phyloP scores from a whole-genome alignment of 2,888 invertebrate genomes.

The Drosophila nr. fundita region DNA sequence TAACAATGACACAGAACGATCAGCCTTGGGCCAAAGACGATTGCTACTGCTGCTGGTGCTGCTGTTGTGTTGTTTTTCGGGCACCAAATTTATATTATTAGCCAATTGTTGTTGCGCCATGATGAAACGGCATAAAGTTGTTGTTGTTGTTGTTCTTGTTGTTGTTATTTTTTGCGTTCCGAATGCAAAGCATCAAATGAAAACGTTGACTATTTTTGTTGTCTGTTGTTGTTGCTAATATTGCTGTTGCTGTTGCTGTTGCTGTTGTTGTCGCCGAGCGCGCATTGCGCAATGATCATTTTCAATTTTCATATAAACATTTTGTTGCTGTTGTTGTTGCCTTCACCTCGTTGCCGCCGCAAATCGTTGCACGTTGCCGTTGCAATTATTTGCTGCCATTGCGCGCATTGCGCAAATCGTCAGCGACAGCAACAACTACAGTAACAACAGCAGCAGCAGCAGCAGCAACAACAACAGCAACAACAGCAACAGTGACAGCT shows the following conservation, averaged over 20 bases:
- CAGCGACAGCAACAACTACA: conserved; percentile 50
- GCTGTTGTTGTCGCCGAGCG: conserved; percentile 56
- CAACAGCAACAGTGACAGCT: conserved; percentile 49
- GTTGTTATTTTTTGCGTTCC: conserved; percentile 69
- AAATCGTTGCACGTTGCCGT: conserved; percentile 76
- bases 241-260: conserved; percentile 27
- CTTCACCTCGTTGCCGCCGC: conserved; percentile 78
- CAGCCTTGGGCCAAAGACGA: conserved; percentile 57
- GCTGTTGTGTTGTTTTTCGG: conserved; percentile 43
- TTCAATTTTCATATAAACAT: conserved; percentile 77
- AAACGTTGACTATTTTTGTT: conserved; percentile 68
- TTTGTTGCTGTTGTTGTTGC: conserved; percentile 57
- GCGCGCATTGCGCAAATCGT: conserved; percentile 65
- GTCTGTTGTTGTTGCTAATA: conserved; percentile 25
- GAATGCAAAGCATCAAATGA: conserved; percentile 73
- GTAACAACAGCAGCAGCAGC: conserved; percentile 21
- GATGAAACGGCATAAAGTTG: conserved; percentile 64
- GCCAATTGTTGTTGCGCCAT: conserved; percentile 70
- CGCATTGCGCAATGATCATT: conserved; percentile 72
- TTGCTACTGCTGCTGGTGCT: conserved; percentile 37
- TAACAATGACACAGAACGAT: conserved; percentile 4
- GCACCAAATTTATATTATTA: conserved; percentile 76
- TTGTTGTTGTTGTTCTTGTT: conserved; percentile 28
- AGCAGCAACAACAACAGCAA: conserved; percentile 24
- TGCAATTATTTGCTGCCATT: conserved; percentile 75